Base-by-base conservation (phyloP, 2,888 invertebrate genomes). In the Tuberolachnus salignus region DNA sequence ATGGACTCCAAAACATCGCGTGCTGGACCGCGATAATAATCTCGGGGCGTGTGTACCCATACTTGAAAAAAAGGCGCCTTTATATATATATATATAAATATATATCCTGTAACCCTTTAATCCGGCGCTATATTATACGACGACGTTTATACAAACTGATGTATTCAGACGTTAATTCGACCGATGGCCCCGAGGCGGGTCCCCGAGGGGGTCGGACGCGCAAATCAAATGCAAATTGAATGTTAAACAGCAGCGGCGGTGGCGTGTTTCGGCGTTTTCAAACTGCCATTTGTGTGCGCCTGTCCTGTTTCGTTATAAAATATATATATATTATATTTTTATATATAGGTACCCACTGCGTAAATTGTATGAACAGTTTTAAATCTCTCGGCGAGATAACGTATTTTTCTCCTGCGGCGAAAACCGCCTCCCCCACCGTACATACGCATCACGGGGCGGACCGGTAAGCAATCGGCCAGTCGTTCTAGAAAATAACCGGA, bases 191-290 rank as follows among this genome's bases (percentile, higher is more conserved):
- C 44, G 67, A 57, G 57, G 75, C 67, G 67, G 49, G 75, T 67
- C 75, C 75, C 67, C 16, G 26, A 67, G 49, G 75, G 75, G 75
- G 75, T 67, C 44, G 67, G 13, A 63, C 75, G 72, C 26, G 61
- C 66, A 78, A 78, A 78, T 78, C 75, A 78, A 67, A 78, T 78
- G 75, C 75, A 78, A 78, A 78, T 78, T 78, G 75, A 78, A 78
- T 67, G 75, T 78, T 78, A 78, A 78, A 78, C 75, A 59, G 66
- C 75, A 67, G 67, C 44, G 23, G 64, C 44, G 53, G 51, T 21
- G 53, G 51, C 21, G 34, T 67, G 21, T 69, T 78, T 46, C 67
- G 26, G 67, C 67, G 67, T 78, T 78, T 57, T 59, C 49, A 59
- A 78, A 67, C 75, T 26, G 72, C 26, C 71, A 10, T 42, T n/a